A percentile compares a stretch with the other conserved stretches of the same genome.
Conservation (phyloP, 2,797 vertebrate species). For the Benthosema pterotum region DNA sequence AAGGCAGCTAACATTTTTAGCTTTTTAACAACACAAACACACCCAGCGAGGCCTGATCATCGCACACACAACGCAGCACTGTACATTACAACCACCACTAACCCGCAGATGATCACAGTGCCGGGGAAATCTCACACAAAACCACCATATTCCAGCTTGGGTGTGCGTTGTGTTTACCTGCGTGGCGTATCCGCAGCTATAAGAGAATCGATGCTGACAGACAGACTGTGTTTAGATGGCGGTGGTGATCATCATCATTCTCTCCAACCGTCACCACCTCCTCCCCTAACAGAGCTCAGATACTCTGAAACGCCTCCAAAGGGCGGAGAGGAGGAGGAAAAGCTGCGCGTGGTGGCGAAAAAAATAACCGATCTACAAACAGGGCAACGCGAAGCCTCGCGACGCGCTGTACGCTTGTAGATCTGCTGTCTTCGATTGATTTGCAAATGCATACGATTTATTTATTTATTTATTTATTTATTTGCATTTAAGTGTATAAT, state of each 20-base stretch:
- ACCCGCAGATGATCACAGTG: no score
- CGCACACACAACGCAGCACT: constrained; percentile 59
- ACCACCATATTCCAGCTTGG: neutral
- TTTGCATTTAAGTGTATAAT: no score
- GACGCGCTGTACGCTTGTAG: no score
- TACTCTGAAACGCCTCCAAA: constrained; percentile 69
- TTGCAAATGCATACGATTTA: no score
- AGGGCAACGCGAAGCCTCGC: no score
- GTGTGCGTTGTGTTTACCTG: constrained; percentile 61
- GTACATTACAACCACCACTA: neutral
- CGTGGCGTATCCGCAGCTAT: constrained; percentile 36
- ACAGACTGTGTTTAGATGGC: constrained; percentile 40
- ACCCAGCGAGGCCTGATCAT: constrained; percentile 54
- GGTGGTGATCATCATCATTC: constrained; percentile 54
- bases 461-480: no score
- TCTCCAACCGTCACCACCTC: constrained; percentile 2
- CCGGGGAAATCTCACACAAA: no score
- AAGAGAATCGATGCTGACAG: constrained; percentile 36
- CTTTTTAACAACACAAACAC: constrained; percentile 56
- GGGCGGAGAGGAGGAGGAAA: constrained; percentile 72
- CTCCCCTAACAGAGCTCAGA: constrained; percentile 35
- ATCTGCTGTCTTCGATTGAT: no score
- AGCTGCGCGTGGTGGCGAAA: no score
- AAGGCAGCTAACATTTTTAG: constrained; percentile 50
- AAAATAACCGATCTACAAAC: no score